These are phyloP conservation scores for Odontomyia ornata DNA, from an alignment of 2,888 invertebrate species.

Conservation along the genomic window DNA sequence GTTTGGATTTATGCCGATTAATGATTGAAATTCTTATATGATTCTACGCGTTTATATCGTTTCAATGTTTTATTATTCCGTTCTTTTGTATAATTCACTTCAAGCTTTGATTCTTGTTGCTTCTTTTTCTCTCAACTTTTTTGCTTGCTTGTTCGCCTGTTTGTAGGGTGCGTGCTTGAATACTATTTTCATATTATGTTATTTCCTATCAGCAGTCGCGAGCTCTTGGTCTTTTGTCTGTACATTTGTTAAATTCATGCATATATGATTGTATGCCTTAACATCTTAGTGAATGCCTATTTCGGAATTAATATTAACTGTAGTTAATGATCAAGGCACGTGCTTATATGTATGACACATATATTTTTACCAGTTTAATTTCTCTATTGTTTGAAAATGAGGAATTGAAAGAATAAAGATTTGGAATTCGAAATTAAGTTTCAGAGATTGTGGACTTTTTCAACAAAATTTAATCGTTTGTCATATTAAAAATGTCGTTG, in stretches of 20 bases:
- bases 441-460: too few species aligned
- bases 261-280: neutral
- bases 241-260: neutral
- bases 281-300: neutral
- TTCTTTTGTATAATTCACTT: slow-evolving; percentile 13
- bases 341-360: slow-evolving; percentile 25
- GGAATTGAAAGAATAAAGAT: neutral
- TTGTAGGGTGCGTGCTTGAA: slow-evolving; percentile 2
- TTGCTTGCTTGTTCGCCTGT: neutral
- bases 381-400: neutral
- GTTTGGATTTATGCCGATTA: slow-evolving; percentile 18
- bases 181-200: slow-evolving; percentile 7
- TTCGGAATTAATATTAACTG: slow-evolving; percentile 2
- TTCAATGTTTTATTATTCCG: slow-evolving; percentile 7
- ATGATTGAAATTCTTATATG: slow-evolving; percentile 25
- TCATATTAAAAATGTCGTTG: too few species aligned
- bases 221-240: slow-evolving; percentile 3
- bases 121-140: neutral
- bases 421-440: neutral
- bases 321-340: slow-evolving; percentile 7
- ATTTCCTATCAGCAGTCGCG: neutral
- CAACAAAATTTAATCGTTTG: too few species aligned
- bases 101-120: neutral
- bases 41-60: slow-evolving; percentile 17
- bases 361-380: neutral